Evolutionary conservation across 2,797 vertebrate genomes (phyloP).

Genomic region (Thaleichthys pacificus): DNA sequence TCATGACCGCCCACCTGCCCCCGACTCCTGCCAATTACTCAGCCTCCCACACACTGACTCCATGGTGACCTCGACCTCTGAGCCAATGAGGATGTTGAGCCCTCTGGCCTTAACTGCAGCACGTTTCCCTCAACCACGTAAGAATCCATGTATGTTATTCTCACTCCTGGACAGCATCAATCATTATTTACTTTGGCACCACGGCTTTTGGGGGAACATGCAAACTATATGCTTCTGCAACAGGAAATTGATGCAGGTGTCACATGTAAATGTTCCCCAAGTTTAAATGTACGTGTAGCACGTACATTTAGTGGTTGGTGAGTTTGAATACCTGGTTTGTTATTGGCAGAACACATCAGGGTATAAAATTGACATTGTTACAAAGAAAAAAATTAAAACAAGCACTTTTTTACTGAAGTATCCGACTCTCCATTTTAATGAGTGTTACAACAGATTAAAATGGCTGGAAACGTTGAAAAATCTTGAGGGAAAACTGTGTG

Average conservation of each 20-base stretch:
- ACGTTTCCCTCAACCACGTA: no score
- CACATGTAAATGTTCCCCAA: no score
- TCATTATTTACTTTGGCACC: no score
- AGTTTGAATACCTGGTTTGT: not conserved
- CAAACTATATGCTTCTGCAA: no score
- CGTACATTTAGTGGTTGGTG: not conserved
- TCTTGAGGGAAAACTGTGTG: not conserved
- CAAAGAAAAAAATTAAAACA: not conserved
- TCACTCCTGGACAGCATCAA: no score
- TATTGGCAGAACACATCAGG: not conserved
- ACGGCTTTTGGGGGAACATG: no score
- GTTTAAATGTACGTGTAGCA: no score
- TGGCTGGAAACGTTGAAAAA: conserved; percentile 13
- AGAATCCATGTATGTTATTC: no score
- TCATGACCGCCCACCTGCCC: conserved; percentile 46
- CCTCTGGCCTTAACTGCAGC: no score
- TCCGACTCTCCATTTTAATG: conserved; percentile 23
- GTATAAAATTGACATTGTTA: not conserved
- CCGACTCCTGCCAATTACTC: conserved; percentile 12
- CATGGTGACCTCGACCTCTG: not conserved
- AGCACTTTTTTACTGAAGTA: conserved; percentile 47
- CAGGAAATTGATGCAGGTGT: no score
- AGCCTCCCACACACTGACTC: not conserved
- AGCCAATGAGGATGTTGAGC: no score
- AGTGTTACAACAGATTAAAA: conserved; percentile 33